phyloP scores from a whole-genome alignment of 2,888 invertebrate genomes.

The Ellobium chinense region DNA sequence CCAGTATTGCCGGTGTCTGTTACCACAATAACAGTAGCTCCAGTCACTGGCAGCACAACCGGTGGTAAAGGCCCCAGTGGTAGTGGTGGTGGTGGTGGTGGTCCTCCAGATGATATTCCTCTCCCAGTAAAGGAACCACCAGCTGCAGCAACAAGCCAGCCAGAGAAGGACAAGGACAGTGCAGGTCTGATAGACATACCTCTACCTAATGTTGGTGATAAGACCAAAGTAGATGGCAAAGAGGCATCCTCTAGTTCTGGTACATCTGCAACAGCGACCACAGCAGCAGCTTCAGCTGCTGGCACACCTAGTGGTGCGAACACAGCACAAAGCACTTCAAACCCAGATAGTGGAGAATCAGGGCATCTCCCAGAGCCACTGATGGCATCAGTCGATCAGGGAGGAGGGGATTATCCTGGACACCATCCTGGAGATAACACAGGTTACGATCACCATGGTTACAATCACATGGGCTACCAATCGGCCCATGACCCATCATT shows the following conservation, averaged over 20 bases:
- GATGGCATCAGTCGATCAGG: constrained; percentile 16
- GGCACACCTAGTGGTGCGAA: background rate
- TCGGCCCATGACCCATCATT: constrained; percentile 45
- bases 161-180: constrained; percentile 42
- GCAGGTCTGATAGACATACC: constrained; percentile 56
- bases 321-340: background rate
- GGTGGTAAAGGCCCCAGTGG: constrained; percentile 7
- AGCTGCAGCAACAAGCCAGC: constrained; percentile 16
- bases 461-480: constrained; percentile 46
- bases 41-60: constrained; percentile 31
- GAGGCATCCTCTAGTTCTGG: constrained; percentile 33
- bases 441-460: constrained; percentile 45
- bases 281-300: constrained; percentile 12
- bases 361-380: constrained; percentile 36
- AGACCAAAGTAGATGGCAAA: constrained; percentile 28
- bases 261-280: constrained; percentile 20
- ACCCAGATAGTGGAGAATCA: constrained; percentile 6
- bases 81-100: background rate
- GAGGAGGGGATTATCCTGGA: background rate
- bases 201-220: constrained; percentile 54
- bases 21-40: constrained; percentile 43
- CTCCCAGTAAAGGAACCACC: constrained; percentile 56
- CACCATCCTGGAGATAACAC: constrained; percentile 28
- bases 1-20: constrained; percentile 41
- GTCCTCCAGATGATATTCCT: constrained; percentile 67